A percentile compares a stretch with the other conserved stretches of the same genome.
phyloP scores from a whole-genome alignment of 2,797 vertebrate genomes.

The Sorex maritimensis region DNA sequence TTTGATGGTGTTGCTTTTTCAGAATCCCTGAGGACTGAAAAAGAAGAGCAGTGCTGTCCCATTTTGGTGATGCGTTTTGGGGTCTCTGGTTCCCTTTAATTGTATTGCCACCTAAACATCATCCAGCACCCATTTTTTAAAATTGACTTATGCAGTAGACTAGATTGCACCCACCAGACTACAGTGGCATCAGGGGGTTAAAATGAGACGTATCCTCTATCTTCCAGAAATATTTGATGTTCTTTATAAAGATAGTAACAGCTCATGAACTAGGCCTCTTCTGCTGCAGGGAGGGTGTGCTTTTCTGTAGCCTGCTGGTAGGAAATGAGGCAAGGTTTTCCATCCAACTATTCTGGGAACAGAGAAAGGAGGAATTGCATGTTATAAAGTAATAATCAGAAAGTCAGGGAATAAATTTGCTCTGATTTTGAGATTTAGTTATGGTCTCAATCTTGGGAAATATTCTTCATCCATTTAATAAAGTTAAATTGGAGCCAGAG shows the following conservation, averaged over 20 bases:
- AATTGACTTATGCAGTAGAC: constrained; percentile 57
- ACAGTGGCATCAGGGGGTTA: constrained; percentile 60
- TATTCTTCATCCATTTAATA: constrained; percentile 64
- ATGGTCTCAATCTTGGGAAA: constrained; percentile 40
- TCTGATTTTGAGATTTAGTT: constrained; percentile 61
- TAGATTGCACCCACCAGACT: constrained; percentile 57
- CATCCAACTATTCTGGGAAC: constrained; percentile 56
- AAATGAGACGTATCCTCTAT: constrained; percentile 70
- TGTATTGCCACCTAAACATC: neutral
- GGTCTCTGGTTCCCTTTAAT: constrained; percentile 51
- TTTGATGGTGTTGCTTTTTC: constrained; percentile 72
- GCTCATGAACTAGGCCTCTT: constrained; percentile 12
- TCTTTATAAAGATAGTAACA: constrained; percentile 64
- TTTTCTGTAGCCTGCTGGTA: constrained; percentile 58
- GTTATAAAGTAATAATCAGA: constrained; percentile 67
- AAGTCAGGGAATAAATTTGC: constrained; percentile 62
- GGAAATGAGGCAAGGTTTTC: constrained; percentile 67
- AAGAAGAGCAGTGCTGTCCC: constrained; percentile 44
- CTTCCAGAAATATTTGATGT: constrained; percentile 68
- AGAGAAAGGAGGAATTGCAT: constrained; percentile 48
- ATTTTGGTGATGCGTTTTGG: constrained; percentile 38
- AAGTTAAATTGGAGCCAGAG: neutral
- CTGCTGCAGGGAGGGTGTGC: neutral
- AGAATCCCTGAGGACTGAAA: constrained; percentile 40
- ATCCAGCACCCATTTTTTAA: neutral